Conservation (phyloP, 2,797 vertebrate genomes). For the Pelobates cultripes region DNA sequence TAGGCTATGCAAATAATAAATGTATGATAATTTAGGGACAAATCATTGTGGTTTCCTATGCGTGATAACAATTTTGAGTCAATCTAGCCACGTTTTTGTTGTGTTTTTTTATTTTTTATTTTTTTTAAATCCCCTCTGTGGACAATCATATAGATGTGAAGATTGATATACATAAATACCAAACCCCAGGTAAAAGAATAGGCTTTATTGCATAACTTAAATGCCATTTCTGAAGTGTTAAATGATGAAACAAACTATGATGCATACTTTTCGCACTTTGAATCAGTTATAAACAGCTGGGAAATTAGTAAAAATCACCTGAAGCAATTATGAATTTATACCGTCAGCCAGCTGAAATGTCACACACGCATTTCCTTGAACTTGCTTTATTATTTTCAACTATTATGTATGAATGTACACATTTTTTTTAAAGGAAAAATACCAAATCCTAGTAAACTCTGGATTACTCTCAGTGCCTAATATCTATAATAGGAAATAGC, state of each 20-base stretch:
- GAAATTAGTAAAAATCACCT: conserved; percentile 52
- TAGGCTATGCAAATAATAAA: no score
- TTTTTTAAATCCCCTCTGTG: neutral
- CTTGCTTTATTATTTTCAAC: conserved; percentile 14
- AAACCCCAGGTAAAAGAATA: conserved; percentile 6
- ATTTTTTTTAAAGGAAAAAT: neutral
- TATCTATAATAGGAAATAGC: neutral
- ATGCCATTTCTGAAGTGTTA: conserved; percentile 25
- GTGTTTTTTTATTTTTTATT: neutral
- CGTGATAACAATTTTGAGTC: neutral
- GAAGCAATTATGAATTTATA: conserved; percentile 43
- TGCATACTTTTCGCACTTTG: conserved; percentile 32
- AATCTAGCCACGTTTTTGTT: neutral
- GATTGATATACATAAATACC: neutral
- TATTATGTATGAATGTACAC: neutral
- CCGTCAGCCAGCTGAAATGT: conserved; percentile 37
- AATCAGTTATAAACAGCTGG: conserved; percentile 44
- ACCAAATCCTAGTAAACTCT: neutral
- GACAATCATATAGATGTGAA: neutral
- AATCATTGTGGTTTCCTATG: neutral
- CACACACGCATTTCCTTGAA: conserved; percentile 26
- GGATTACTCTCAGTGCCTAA: neutral
- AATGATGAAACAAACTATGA: conserved; percentile 12
- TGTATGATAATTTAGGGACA: no score
- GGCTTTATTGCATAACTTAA: neutral